These are phyloP conservation scores for Petromus typicus DNA, from an alignment of 2,113 vertebrate species.

Conservation along the genomic window DNA sequence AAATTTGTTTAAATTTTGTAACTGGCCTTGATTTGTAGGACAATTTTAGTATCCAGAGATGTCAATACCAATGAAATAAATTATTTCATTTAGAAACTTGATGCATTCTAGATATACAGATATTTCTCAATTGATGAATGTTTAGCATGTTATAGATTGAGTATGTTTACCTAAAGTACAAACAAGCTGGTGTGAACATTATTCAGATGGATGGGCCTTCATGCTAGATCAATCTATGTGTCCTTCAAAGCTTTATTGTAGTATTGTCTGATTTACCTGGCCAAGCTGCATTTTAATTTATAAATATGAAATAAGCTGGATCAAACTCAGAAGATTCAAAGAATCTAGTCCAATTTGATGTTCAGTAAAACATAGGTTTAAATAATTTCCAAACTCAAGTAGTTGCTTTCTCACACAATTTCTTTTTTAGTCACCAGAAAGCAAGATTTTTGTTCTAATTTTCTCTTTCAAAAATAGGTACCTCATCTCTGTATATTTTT, in stretches of 20 bases:
- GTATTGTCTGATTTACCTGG: constrained; percentile 48
- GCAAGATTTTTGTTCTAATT: constrained; percentile 24
- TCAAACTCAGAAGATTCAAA: constrained; percentile 67
- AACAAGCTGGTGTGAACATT: constrained; percentile 18
- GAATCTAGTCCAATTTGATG: constrained; percentile 65
- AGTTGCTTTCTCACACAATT: constrained; percentile 57
- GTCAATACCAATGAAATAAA: constrained; percentile 1
- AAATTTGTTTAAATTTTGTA: constrained; percentile 31
- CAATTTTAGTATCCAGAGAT: not conserved
- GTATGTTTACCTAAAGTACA: constrained; percentile 33
- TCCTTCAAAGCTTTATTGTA: constrained; percentile 48
- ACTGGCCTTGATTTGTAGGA: not conserved
- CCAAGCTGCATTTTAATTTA: constrained; percentile 71
- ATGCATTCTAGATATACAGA: not conserved
- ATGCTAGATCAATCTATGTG: constrained; percentile 4
- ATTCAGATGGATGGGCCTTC: not conserved
- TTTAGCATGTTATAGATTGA: constrained; percentile 43
- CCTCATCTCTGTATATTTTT: constrained; percentile 60
- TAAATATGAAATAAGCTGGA: constrained; percentile 67
- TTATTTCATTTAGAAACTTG: constrained; percentile 29
- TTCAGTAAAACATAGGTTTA: constrained; percentile 57
- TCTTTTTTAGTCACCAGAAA: constrained; percentile 59
- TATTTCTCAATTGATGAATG: not conserved
- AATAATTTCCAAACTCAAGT: constrained; percentile 63
- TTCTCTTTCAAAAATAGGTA: constrained; percentile 60